phyloP scores from a whole-genome alignment of 1,140 invertebrate species.

The Apolygus lucorum region DNA sequence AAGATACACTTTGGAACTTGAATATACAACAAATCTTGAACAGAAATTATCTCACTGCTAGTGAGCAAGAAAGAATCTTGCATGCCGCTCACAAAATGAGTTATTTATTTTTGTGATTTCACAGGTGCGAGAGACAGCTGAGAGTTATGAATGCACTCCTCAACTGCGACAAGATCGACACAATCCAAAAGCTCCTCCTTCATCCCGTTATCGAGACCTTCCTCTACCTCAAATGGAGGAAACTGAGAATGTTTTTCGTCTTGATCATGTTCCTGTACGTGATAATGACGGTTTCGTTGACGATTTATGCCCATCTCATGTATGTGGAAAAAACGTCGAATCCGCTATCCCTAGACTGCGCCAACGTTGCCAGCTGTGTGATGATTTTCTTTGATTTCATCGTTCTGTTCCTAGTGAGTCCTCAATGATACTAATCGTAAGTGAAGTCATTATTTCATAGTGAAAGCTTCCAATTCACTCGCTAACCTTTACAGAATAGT shows the following conservation, averaged over 20 bases:
- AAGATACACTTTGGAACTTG: too few relatives aligned
- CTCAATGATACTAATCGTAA: too few relatives aligned
- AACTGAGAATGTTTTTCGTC: constrained; percentile 40
- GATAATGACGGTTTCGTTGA: constrained; percentile 38
- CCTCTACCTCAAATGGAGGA: constrained; percentile 43
- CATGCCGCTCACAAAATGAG: too few relatives aligned
- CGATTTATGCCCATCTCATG: constrained; percentile 26
- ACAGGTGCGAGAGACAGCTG: constrained; percentile 38
- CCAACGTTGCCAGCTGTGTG: neutral
- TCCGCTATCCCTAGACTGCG: neutral
- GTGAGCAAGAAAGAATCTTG: too few relatives aligned
- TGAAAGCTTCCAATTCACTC: too few relatives aligned
- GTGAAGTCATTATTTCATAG: too few relatives aligned
- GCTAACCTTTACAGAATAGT: too few relatives aligned
- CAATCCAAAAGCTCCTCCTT: constrained; percentile 41
- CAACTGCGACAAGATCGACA: constrained; percentile 42
- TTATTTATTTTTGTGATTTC: too few relatives aligned
- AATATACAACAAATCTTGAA: too few relatives aligned
- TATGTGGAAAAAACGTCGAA: constrained; percentile 20
- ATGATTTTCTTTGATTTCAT: constrained; percentile 12
- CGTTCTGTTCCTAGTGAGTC: constrained; percentile 23
- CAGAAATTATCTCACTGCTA: too few relatives aligned
- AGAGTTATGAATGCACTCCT: constrained; percentile 45
- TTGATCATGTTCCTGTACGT: constrained; percentile 40
- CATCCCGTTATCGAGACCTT: constrained; percentile 45